Evolutionary conservation across 2,113 vertebrate species (phyloP).

Genomic region (Leucosticte australis): DNA sequence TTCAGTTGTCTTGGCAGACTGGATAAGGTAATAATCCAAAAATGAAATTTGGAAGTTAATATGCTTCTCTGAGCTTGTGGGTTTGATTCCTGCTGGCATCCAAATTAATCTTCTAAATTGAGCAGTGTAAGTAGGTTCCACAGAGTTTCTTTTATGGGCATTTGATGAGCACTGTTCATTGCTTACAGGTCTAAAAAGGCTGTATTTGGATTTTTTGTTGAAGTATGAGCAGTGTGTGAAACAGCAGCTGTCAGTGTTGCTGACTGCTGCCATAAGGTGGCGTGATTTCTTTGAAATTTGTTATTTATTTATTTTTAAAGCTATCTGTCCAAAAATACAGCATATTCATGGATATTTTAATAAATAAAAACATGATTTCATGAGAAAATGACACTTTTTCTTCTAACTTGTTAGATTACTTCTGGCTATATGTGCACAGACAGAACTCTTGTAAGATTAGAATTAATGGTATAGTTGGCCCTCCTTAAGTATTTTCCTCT

Average conservation of each 20-base stretch:
- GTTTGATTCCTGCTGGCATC: conserved; percentile 4
- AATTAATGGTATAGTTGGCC: background rate
- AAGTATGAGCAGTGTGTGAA: background rate
- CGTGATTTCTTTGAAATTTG: conserved; percentile 19
- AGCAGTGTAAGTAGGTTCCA: background rate
- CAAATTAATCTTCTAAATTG: background rate
- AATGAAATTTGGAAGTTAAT: background rate
- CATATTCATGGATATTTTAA: background rate
- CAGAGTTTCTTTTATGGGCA: background rate
- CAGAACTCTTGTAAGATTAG: background rate
- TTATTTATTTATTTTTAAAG: background rate
- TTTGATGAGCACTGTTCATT: background rate
- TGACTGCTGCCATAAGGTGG: conserved; percentile 44
- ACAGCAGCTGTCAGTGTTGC: background rate
- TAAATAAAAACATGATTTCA: background rate
- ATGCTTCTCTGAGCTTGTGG: background rate
- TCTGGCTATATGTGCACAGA: background rate
- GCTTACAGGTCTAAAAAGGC: background rate
- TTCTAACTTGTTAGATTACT: background rate
- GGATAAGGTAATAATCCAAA: background rate
- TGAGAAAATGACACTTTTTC: background rate
- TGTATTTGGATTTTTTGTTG: background rate
- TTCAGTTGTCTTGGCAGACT: background rate
- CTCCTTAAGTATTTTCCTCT: background rate
- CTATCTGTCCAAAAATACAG: background rate